Conservation (phyloP, 2,797 vertebrate genomes). For the Pseudochaenichthys georgianus region DNA sequence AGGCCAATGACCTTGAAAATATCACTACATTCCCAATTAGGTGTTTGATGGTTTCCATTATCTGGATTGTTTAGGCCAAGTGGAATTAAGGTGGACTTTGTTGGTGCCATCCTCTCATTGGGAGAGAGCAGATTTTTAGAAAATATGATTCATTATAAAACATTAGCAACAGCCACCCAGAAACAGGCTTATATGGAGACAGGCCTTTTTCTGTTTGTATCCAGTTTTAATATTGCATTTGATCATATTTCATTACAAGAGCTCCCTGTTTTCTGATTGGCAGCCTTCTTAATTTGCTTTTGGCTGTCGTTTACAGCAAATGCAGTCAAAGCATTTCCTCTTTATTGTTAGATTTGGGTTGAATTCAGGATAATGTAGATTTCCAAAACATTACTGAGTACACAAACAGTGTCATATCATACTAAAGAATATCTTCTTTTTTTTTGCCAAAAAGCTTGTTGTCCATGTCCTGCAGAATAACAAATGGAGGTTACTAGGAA, state of each 20-base stretch:
- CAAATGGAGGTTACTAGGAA: not conserved
- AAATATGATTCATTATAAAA: not conserved
- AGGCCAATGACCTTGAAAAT: slow-evolving; percentile 50
- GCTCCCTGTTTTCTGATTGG: not conserved
- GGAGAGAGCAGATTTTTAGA: not conserved
- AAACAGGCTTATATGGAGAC: not conserved
- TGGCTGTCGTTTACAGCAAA: not conserved
- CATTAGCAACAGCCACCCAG: not conserved
- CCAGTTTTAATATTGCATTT: not conserved
- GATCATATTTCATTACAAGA: not conserved
- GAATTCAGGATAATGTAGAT: not conserved
- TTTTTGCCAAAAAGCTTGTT: not conserved
- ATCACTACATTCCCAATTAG: not conserved
- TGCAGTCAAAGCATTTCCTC: not conserved
- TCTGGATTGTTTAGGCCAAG: not conserved
- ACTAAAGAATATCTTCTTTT: not conserved
- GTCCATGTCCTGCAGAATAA: not conserved
- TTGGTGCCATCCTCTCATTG: slow-evolving; percentile 5
- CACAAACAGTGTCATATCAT: not conserved
- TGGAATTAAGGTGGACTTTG: not conserved
- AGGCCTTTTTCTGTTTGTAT: not conserved
- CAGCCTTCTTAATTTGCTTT: not conserved
- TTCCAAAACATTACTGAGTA: not conserved
- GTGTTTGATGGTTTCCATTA: slow-evolving; percentile 19
- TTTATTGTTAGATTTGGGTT: not conserved